phyloP scores from a whole-genome alignment of 1,140 invertebrate genomes.

The Lasioglossum albipes region DNA sequence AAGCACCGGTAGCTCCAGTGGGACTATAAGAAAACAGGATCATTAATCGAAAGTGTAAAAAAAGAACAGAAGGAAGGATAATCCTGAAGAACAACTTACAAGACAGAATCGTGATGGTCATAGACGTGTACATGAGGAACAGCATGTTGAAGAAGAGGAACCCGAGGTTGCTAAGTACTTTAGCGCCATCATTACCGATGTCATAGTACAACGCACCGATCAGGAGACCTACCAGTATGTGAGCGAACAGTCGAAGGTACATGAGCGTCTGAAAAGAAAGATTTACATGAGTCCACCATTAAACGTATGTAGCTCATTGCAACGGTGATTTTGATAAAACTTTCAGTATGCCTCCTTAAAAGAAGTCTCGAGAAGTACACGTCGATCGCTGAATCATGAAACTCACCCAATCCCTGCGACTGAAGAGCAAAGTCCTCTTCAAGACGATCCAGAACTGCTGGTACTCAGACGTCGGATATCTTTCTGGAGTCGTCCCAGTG shows the following conservation, averaged over 20 bases:
- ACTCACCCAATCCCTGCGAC: slow-evolving; percentile 90
- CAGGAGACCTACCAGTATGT: slow-evolving; percentile 93
- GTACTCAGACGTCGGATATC: slow-evolving; percentile 88
- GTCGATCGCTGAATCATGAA: background rate
- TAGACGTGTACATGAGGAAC: slow-evolving; percentile 98
- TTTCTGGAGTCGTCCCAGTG: slow-evolving; percentile 81
- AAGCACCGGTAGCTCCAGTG: slow-evolving; percentile 96
- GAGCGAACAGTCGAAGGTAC: slow-evolving; percentile 94
- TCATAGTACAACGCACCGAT: slow-evolving; percentile 96
- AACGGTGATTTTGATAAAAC: no score
- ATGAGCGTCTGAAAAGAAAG: slow-evolving; percentile 90
- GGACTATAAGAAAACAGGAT: slow-evolving; percentile 84
- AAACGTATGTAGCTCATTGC: background rate
- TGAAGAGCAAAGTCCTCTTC: slow-evolving; percentile 89
- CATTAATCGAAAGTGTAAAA: background rate
- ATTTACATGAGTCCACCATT: background rate
- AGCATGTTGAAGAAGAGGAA: slow-evolving; percentile 99
- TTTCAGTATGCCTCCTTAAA: no score
- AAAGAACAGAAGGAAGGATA: background rate
- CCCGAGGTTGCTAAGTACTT: slow-evolving; percentile 97
- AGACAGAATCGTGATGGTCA: slow-evolving; percentile 98
- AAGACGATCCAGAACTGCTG: slow-evolving; percentile 91
- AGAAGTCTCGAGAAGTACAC: no score
- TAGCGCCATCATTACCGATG: slow-evolving; percentile 95
- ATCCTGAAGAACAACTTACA: slow-evolving; percentile 81